phyloP scores from a whole-genome alignment of 2,888 invertebrate species.

The Nipponacmea schrenckii region DNA sequence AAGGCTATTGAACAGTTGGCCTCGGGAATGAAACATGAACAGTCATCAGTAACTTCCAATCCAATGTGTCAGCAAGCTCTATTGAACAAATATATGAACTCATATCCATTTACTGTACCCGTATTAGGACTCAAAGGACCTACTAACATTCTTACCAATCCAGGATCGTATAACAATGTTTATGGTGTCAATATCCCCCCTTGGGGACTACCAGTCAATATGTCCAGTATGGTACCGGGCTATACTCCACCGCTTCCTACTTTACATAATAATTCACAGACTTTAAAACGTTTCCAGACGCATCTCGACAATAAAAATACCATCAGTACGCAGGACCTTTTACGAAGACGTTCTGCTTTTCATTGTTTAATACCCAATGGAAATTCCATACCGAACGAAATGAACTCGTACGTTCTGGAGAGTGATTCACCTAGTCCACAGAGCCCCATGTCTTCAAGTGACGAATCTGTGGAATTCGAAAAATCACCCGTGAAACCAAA shows the following conservation, averaged over 20 bases:
- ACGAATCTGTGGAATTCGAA: constrained; percentile 16
- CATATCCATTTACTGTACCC: constrained; percentile 19
- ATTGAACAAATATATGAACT: constrained; percentile 12
- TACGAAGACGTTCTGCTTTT: constrained; percentile 20
- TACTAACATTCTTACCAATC: constrained; percentile 11
- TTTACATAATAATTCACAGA: neutral
- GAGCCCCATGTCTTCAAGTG: constrained; percentile 15
- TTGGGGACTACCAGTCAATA: constrained; percentile 19
- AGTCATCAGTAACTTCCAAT: neutral
- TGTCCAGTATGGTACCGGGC: constrained; percentile 17
- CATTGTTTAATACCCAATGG: constrained; percentile 18
- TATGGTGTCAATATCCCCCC: constrained; percentile 21
- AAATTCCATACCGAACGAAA: constrained; percentile 7
- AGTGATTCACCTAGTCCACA: constrained; percentile 13
- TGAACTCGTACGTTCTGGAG: neutral
- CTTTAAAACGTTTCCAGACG: constrained; percentile 12
- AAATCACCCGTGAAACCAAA: constrained; percentile 21
- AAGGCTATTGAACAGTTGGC: constrained; percentile 51
- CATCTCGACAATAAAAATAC: constrained; percentile 9
- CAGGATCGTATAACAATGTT: constrained; percentile 3
- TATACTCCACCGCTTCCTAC: constrained; percentile 6
- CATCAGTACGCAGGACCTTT: constrained; percentile 5
- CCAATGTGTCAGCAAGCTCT: constrained; percentile 19
- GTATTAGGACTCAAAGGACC: constrained; percentile 16
- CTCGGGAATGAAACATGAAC: constrained; percentile 27